Base-by-base conservation (phyloP, 2,113 vertebrate genomes). In the Malurus cyaneus region DNA sequence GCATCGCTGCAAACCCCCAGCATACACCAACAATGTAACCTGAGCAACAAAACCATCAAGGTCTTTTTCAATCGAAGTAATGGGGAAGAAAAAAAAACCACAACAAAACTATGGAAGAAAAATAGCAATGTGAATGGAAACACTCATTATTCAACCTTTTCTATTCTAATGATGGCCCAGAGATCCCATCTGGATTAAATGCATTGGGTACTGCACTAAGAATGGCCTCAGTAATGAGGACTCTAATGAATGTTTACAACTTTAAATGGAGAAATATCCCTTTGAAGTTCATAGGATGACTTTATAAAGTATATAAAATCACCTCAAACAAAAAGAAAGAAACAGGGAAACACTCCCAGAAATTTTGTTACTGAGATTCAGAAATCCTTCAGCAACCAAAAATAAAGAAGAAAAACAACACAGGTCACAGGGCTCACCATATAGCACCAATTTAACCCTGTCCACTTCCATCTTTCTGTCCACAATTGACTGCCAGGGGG, bases 161-260 rank as follows among this genome's bases (percentile, higher is more conserved):
- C 23, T 86, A 7, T 67, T 74, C 17, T 81, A 36, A 78, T 18
- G 32, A 42, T 15, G 12, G 20, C 11, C 52, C 8, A 10, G 83
- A 94, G 80, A 41, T 72, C 19, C 41, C 26, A 73, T 52, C 11
- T 74, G 74, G 49, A 88, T 54, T 80, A 80, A 88, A 77, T 36
- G 34, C 28, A 19, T 1, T 53, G 78, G 7, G 8, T 42, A 8
- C 29, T 67, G 24, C 1, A 0, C 23, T 64, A 67, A 1, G 2
- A 78, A 67, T 8, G 17, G 26, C 10, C 14, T 57, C 52, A 32
- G 18, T 66, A 66, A 73, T 15, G 23, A 11, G 31, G 23, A 59
- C 47, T 73, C 29, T 21, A 74, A 84, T 24, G 8, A 86, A 71
- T 15, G 6, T 24, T 23, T 42, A 80, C 23, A 50, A 70, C 12